Evolutionary conservation across 2,888 invertebrate species (phyloP), one percentile per base, ranked within the genome.

Genomic region (Lasioglossum figueresi): DNA sequence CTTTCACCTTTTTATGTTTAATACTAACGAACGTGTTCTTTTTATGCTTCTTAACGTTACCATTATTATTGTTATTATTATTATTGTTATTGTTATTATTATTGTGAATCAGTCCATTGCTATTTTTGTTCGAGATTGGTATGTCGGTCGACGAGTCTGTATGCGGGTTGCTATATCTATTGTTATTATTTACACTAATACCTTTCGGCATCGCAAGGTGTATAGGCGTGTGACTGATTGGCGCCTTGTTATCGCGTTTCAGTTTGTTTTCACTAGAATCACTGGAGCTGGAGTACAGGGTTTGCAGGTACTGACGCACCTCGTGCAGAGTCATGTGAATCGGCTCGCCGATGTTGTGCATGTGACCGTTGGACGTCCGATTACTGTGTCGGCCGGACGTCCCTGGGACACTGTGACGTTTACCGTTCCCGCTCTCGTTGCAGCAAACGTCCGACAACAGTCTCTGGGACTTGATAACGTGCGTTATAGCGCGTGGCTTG

Each of bases 281-380:
- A 92, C 97, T 97, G 73, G 97, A 97, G 94, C 97, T 97, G 56
- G 98, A 97, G 94, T 98, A 98, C 70, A 98, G 95, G 12, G 97
- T 98, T 89, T 98, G 97, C 92, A 98, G 96, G 94, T 98, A 98
- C 92, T 97, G 97, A 88, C 98, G 96, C 93, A 98, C 98, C 95
- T 98, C 98, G 91, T 97, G 97, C 82, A 98, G 95, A 16, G 98
- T 98, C 97, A 98, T 97, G 94, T 98, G 98, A 87, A 98, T 96
- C 3, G 97, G 97, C 93, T 98, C 98, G 4, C 96, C 96, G 80
- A 96, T 96, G 76, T 96, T 96, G 86, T 96, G 96, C 27, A 96
- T 95, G 88, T 95, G 95, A 88, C 95, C 96, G 87, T 96, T 96
- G 71, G 95, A 95, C 48, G 92, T 90, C 37, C 92, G 92, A 14